phyloP scores from a whole-genome alignment of 1,140 invertebrate species.

The Palaemon carinicauda region DNA sequence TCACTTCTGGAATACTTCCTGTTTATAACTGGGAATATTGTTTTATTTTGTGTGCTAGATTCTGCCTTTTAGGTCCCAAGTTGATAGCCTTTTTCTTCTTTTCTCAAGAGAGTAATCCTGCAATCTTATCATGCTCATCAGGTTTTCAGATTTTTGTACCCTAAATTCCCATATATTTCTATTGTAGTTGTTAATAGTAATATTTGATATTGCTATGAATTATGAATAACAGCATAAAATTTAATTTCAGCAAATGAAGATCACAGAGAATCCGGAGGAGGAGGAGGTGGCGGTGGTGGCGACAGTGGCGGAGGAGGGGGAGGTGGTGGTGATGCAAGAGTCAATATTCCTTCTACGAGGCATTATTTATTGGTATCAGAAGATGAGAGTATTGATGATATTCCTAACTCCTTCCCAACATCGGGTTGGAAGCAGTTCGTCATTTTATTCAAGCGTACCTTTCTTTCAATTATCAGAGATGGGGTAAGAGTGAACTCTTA shows the following conservation, averaged over 20 bases:
- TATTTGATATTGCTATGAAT: too few species aligned
- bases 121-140: too few species aligned
- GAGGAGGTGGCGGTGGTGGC: not conserved
- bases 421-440: slow-evolving; percentile 88
- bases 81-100: too few species aligned
- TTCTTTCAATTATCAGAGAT: slow-evolving; percentile 87
- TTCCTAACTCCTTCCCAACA: slow-evolving; percentile 79
- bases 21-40: too few species aligned
- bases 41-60: too few species aligned
- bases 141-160: too few species aligned
- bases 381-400: slow-evolving; percentile 69
- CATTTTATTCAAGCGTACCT: slow-evolving; percentile 86
- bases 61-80: too few species aligned
- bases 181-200: too few species aligned
- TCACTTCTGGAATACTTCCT: too few species aligned
- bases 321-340: slow-evolving; percentile 35
- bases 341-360: slow-evolving; percentile 35
- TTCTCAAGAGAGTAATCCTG: too few species aligned
- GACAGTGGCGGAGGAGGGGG: not conserved
- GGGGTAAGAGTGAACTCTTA: slow-evolving; percentile 67
- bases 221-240: too few species aligned
- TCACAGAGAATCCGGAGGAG: slow-evolving; percentile 31
- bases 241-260: not conserved
- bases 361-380: slow-evolving; percentile 42
- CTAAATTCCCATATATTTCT: too few species aligned